Evolutionary conservation across 2,888 invertebrate genomes (phyloP).

Genomic region (Scaptomyza polygonia): DNA sequence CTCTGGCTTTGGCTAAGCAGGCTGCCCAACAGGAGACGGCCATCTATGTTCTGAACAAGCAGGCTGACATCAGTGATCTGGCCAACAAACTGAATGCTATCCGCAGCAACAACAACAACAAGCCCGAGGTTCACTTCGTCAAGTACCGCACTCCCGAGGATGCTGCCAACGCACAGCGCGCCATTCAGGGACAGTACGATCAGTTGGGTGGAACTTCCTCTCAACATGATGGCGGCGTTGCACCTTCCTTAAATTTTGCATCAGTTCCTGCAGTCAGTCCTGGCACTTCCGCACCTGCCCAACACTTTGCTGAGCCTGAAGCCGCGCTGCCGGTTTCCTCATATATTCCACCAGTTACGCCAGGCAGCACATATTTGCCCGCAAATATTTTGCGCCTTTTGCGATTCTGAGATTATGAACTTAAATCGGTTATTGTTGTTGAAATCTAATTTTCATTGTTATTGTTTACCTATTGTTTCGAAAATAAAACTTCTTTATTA

Average conservation of each 20-base stretch:
- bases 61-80: constrained; percentile 70
- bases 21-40: constrained; percentile 76
- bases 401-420: constrained; percentile 51
- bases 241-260: constrained; percentile 77
- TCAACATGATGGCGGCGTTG: constrained; percentile 75
- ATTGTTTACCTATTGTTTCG: constrained; percentile 55
- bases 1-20: constrained; percentile 72
- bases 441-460: constrained; percentile 51
- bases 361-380: constrained; percentile 70
- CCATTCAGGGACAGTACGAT: constrained; percentile 81
- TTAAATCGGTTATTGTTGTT: constrained; percentile 15
- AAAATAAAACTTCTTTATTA: constrained; percentile 56
- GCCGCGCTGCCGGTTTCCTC: constrained; percentile 56
- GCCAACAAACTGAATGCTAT: constrained; percentile 67
- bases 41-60: constrained; percentile 75
- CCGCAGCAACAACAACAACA: constrained; percentile 56
- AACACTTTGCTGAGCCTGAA: constrained; percentile 27
- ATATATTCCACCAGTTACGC: constrained; percentile 64
- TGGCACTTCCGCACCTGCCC: constrained; percentile 22
- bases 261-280: constrained; percentile 32
- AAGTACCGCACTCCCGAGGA: constrained; percentile 81
- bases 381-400: constrained; percentile 72
- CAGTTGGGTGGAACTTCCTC: constrained; percentile 68
- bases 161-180: constrained; percentile 77
- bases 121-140: constrained; percentile 81